Evolutionary conservation across 2,888 invertebrate genomes (phyloP), one percentile per base, ranked within the genome.

Genomic region (Vanessa cardui): DNA sequence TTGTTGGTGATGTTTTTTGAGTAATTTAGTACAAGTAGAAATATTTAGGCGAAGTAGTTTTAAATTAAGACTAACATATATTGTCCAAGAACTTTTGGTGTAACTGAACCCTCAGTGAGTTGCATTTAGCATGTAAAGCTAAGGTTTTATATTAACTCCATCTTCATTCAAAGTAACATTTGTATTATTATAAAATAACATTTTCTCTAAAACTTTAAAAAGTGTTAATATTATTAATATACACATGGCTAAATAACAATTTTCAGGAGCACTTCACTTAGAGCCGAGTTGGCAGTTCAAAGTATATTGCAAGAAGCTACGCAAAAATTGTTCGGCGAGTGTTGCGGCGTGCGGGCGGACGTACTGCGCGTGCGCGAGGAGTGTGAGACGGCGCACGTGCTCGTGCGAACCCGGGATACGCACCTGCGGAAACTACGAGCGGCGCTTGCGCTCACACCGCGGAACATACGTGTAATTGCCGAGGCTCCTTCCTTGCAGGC

Each of bases 391-490:
- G 72, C 68, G 47, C 69, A 70, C 47, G 75, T 71, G 33, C 87
- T 95, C 54, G 72, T 95, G 70, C 91, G 95, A 70, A 94, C 95
- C 56, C 87, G 92, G 6, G 85, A 87, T 6, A 80, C 16, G 0
- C 63, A 72, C n/a, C 68, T 74, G 64, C 73, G 78, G 16, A 75
- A 73, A 20, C 66, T 79, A 68, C 74, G 79, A 18, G 80, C 82
- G 0, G 82, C 82, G 46, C 76, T 83, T 2, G 73, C 80, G 7
- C 75, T 83, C 18, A 46, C 72, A 4, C 20, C 76, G 20, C 68
- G 68, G 5, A 59, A 50, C 0, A 60, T 75, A 15, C 74, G 77
- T 4, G 77, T 79, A 31, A 61, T 64, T 16, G 69, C 70, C 1
- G 75, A 77, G 64, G 79, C 82, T 6, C 75, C 83, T 7, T 76